Evolutionary conservation across 1,140 invertebrate genomes (phyloP).

Genomic region (Listronotus oregonensis): DNA sequence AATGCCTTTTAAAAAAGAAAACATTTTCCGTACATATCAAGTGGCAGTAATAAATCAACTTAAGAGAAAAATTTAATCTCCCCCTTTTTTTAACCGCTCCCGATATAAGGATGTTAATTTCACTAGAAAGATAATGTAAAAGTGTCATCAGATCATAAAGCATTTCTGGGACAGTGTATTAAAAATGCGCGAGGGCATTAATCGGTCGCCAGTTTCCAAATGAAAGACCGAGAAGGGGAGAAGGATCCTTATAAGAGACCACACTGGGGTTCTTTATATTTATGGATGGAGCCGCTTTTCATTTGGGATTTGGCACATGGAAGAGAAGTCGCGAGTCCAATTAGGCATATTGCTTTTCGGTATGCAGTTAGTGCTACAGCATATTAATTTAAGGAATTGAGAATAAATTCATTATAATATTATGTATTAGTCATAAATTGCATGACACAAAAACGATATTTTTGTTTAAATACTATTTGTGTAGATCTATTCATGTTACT

Average conservation of each 20-base stretch:
- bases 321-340: neutral
- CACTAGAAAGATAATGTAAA: slow-evolving; percentile 38
- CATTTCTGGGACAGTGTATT: slow-evolving; percentile 35
- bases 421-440: no score
- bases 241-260: slow-evolving; percentile 28
- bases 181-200: slow-evolving; percentile 40
- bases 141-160: slow-evolving; percentile 39
- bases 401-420: no score
- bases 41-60: no score
- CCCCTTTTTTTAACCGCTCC: slow-evolving; percentile 12
- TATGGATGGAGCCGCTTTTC: slow-evolving; percentile 16
- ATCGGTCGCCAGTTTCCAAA: slow-evolving; percentile 42
- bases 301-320: slow-evolving; percentile 3
- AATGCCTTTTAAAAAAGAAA: no score
- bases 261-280: slow-evolving; percentile 30
- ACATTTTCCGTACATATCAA: no score
- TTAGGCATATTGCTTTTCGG: slow-evolving; percentile 3
- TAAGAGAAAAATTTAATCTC: slow-evolving; percentile 12
- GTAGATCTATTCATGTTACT: no score
- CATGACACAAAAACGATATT: no score
- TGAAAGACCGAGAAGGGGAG: slow-evolving; percentile 33
- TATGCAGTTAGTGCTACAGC: neutral
- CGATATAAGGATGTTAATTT: slow-evolving; percentile 30
- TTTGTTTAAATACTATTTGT: no score
- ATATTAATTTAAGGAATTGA: no score